phyloP scores from a whole-genome alignment of 2,797 vertebrate species.

The Brachyrhaphis roseni region DNA sequence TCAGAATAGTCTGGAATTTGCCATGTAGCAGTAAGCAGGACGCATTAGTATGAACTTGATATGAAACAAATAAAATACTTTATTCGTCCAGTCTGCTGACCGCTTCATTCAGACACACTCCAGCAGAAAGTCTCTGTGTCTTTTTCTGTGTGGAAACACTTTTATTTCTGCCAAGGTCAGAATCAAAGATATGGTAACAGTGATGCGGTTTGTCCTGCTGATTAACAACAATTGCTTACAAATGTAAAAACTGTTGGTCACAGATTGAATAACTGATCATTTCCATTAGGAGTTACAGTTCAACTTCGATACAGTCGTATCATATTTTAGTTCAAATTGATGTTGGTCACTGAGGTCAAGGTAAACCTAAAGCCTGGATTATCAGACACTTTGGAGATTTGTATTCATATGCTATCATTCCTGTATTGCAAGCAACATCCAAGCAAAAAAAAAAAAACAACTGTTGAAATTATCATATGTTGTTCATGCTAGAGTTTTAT shows the following conservation, averaged over 20 bases:
- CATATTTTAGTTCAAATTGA: neutral
- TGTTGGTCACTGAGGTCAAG: neutral
- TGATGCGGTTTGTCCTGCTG: neutral
- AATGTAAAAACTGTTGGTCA: neutral
- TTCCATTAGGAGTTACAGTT: neutral
- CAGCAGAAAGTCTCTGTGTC: neutral
- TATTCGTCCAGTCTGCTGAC: neutral
- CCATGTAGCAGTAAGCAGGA: too few species aligned
- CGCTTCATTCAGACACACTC: neutral
- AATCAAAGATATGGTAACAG: neutral
- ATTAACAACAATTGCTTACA: neutral
- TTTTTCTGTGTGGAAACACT: neutral
- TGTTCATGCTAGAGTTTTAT: too few species aligned
- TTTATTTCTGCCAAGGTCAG: neutral
- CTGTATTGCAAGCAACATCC: too few species aligned
- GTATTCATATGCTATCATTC: too few species aligned
- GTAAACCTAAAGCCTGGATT: neutral
- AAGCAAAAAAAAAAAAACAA: too few species aligned
- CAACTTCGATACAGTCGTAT: neutral
- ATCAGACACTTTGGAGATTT: too few species aligned
- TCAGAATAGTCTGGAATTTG: too few species aligned
- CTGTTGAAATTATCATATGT: too few species aligned
- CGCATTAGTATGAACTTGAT: too few species aligned
- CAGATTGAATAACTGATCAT: neutral
- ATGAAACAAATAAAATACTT: too few species aligned